Evolutionary conservation across 2,888 invertebrate species (phyloP).

Genomic region (Pheosia tremula): DNA sequence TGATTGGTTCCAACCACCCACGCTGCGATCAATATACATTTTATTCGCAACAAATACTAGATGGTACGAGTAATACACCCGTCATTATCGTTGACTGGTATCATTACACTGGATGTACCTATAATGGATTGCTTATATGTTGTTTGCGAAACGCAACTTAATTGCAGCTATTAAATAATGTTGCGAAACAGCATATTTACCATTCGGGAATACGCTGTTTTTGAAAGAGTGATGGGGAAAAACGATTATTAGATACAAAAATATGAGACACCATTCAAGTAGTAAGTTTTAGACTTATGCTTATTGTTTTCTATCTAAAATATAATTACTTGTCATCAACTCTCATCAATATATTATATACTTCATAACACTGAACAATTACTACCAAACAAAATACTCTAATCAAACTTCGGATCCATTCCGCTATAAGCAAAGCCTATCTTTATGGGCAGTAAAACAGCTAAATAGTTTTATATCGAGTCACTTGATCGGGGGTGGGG

Average conservation of each 20-base stretch:
- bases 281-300: too few relatives aligned
- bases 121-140: too few relatives aligned
- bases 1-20: background rate
- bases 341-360: too few relatives aligned
- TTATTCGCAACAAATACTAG: background rate
- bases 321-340: background rate
- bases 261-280: too few relatives aligned
- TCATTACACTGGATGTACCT: too few relatives aligned
- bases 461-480: slow-evolving; percentile 68
- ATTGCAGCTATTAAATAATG: too few relatives aligned
- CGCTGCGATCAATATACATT: background rate
- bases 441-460: slow-evolving; percentile 64
- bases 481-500: slow-evolving; percentile 17
- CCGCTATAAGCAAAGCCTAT: slow-evolving; percentile 42
- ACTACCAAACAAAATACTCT: slow-evolving; percentile 29
- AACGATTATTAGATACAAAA: too few relatives aligned
- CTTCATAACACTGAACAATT: background rate
- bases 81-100: too few relatives aligned
- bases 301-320: background rate
- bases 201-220: too few relatives aligned
- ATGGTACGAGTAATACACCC: background rate
- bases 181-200: too few relatives aligned
- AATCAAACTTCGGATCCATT: slow-evolving; percentile 44
- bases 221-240: too few relatives aligned
- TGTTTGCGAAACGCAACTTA: too few relatives aligned